phyloP scores from a whole-genome alignment of 2,797 vertebrate genomes.

The Avahi laniger region DNA sequence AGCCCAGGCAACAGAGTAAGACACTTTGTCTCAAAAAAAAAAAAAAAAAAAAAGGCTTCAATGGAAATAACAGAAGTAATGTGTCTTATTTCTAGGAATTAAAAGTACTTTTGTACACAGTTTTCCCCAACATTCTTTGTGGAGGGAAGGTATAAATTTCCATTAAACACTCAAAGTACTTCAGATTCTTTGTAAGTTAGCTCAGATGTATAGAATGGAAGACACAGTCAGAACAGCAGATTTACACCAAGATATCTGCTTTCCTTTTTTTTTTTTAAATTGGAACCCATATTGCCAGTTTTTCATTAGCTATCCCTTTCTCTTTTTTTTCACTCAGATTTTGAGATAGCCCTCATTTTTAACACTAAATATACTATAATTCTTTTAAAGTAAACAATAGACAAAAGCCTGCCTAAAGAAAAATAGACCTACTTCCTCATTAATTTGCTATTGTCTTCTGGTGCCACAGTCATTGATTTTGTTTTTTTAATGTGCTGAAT shows the following conservation, averaged over 20 bases:
- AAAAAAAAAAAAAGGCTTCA: not conserved
- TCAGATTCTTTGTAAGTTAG: not conserved
- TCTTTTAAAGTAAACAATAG: not conserved
- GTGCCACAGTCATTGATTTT: not conserved
- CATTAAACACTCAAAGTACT: not conserved
- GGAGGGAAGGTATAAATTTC: not conserved
- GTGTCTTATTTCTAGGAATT: not conserved
- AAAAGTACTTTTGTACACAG: not conserved
- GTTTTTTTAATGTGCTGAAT: conserved; percentile 20
- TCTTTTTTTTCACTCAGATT: too few species aligned
- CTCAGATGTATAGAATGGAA: not conserved
- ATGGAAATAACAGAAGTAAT: not conserved
- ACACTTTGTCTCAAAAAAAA: too few species aligned
- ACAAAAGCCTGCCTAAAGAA: not conserved
- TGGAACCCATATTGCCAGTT: not conserved
- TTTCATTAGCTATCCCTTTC: not conserved
- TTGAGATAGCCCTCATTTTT: not conserved
- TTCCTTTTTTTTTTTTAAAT: not conserved
- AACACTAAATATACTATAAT: not conserved
- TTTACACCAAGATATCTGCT: not conserved
- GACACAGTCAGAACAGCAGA: not conserved
- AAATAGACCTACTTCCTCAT: not conserved
- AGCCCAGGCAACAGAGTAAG: too few species aligned
- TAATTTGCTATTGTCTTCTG: not conserved
- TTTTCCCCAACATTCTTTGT: not conserved